These are phyloP conservation scores for Keiferia lycopersicella DNA, from an alignment of 2,888 invertebrate genomes.

Conservation along the genomic window DNA sequence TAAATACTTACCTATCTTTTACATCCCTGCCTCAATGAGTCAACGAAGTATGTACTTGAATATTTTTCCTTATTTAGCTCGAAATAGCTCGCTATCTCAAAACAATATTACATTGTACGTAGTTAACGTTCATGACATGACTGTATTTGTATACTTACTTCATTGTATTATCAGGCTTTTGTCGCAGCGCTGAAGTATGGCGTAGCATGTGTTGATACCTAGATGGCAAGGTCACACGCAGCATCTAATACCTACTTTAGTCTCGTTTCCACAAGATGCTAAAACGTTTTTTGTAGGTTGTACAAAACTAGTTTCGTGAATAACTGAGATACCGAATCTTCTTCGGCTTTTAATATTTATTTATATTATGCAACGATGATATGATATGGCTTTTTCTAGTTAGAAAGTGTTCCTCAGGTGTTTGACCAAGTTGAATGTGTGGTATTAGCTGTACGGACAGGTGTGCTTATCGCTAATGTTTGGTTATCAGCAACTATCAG, in stretches of 20 bases:
- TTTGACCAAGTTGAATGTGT: slow-evolving; percentile 22
- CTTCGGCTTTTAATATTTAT: neutral
- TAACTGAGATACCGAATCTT: slow-evolving; percentile 19
- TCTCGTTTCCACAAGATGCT: slow-evolving; percentile 36
- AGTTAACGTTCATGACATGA: slow-evolving; percentile 1
- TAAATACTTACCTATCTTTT: neutral
- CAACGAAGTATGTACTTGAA: neutral
- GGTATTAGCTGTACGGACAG: slow-evolving; percentile 24
- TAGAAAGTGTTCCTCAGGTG: slow-evolving; percentile 28
- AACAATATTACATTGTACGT: neutral
- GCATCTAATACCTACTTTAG: slow-evolving; percentile 41
- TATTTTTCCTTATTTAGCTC: slow-evolving; percentile 15
- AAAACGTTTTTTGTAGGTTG: neutral
- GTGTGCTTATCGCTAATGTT: slow-evolving; percentile 39
- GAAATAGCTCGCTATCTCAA: slow-evolving; percentile 30
- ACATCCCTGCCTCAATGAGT: neutral
- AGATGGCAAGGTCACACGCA: slow-evolving; percentile 60
- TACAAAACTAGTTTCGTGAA: slow-evolving; percentile 7
- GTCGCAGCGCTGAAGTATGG: slow-evolving; percentile 67
- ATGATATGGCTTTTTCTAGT: neutral
- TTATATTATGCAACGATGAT: slow-evolving; percentile 6
- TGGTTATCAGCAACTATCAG: slow-evolving; percentile 37
- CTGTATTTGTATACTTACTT: neutral
- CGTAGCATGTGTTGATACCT: slow-evolving; percentile 57
- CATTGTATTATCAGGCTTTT: slow-evolving; percentile 6